Evolutionary conservation across 2,888 invertebrate genomes (phyloP).

Genomic region (Plagodis pulveraria): DNA sequence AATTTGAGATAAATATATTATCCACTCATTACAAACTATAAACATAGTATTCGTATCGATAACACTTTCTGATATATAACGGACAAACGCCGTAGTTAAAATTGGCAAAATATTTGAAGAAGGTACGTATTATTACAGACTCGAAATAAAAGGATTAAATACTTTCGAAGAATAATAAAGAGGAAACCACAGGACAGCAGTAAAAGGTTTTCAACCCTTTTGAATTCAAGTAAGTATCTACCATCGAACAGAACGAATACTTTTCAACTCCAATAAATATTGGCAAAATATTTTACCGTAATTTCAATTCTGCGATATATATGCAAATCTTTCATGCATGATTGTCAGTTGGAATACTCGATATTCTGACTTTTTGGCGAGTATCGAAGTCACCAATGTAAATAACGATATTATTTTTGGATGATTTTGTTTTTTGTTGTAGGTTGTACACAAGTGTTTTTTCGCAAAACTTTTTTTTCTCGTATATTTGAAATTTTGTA

Average conservation of each 20-base stretch:
- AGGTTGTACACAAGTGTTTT: too few species aligned
- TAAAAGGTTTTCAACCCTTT: slow-evolving; percentile 29
- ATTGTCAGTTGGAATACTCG: slow-evolving; percentile 26
- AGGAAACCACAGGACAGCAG: slow-evolving; percentile 15
- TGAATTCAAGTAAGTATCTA: slow-evolving; percentile 28
- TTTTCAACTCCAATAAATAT: slow-evolving; percentile 31
- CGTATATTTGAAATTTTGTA: too few species aligned
- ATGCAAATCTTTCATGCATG: slow-evolving; percentile 32
- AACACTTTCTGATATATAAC: too few species aligned
- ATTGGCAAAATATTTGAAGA: too few species aligned
- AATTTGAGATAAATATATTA: too few species aligned
- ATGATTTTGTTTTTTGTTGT: too few species aligned
- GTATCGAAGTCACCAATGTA: slow-evolving; percentile 9
- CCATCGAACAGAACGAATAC: slow-evolving; percentile 19
- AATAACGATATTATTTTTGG: slow-evolving; percentile 16
- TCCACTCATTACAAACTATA: too few species aligned
- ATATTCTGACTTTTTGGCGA: slow-evolving; percentile 20
- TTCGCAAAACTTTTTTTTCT: too few species aligned
- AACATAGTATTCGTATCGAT: too few species aligned
- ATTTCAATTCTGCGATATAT: slow-evolving; percentile 38
- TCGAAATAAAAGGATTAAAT: slow-evolving; percentile 25
- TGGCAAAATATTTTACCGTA: slow-evolving; percentile 33
- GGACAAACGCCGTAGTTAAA: too few species aligned
- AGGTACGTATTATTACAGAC: too few species aligned
- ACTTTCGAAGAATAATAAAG: slow-evolving; percentile 15